phyloP scores from a whole-genome alignment of 2,113 vertebrate species.

The Apodemus sylvaticus region DNA sequence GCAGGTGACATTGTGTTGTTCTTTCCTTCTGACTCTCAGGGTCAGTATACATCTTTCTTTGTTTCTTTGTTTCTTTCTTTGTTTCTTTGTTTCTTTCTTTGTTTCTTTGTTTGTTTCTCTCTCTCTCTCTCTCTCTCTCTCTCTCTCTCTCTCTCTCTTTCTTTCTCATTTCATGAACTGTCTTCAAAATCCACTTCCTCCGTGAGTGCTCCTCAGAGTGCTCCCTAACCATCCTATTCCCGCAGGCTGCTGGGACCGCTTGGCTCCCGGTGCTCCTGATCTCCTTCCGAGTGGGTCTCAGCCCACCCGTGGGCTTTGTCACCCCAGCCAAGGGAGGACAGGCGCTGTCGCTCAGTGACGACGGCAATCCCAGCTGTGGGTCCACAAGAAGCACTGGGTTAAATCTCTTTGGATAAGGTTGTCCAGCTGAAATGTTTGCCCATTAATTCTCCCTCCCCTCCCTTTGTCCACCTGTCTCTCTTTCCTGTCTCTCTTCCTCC shows the following conservation, averaged over 20 bases:
- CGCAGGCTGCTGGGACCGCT: neutral
- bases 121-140: too few relatives aligned
- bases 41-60: neutral
- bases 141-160: too few relatives aligned
- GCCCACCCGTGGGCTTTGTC: neutral
- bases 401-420: too few relatives aligned
- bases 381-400: too few relatives aligned
- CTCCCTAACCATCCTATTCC: neutral
- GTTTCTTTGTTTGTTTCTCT: too few relatives aligned
- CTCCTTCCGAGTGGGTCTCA: neutral
- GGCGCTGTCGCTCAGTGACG: neutral
- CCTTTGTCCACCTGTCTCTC: too few relatives aligned
- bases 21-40: neutral
- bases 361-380: too few relatives aligned
- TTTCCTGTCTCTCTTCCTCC: too few relatives aligned
- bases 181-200: neutral
- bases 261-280: neutral
- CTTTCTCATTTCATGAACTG: neutral
- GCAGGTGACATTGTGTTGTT: neutral
- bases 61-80: too few relatives aligned
- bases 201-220: neutral
- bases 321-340: neutral
- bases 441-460: too few relatives aligned
- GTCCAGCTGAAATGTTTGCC: too few relatives aligned
- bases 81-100: too few relatives aligned